Conservation (phyloP, 2,888 invertebrate species). For the Heteromurus nitidus region DNA sequence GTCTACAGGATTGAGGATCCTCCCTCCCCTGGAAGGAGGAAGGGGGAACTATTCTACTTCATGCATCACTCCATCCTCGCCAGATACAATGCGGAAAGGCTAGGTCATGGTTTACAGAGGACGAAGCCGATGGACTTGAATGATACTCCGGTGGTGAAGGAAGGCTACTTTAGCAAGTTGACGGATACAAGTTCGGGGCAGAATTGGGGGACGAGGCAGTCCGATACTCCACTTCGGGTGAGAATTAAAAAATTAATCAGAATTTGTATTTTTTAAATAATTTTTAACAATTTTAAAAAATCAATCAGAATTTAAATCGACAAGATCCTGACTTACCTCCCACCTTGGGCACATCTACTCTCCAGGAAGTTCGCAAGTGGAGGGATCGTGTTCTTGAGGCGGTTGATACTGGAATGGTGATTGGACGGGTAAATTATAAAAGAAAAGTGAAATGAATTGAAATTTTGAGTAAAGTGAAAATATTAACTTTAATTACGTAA, state of each 20-base stretch:
- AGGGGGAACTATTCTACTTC: constrained; percentile 87
- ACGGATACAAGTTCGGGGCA: constrained; percentile 65
- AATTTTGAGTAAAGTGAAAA: too few relatives aligned
- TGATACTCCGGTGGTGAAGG: constrained; percentile 81
- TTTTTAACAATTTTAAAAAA: too few relatives aligned
- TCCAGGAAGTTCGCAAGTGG: constrained; percentile 86
- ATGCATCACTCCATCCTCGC: constrained; percentile 82
- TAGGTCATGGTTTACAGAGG: constrained; percentile 83
- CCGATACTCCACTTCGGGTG: constrained; percentile 56
- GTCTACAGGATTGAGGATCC: constrained; percentile 86
- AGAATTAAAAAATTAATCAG: not conserved
- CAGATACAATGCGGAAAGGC: constrained; percentile 84
- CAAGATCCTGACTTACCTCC: too few relatives aligned
- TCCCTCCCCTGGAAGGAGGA: constrained; percentile 78
- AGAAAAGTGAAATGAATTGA: too few relatives aligned
- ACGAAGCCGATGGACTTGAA: constrained; percentile 78
- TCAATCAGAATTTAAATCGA: too few relatives aligned
- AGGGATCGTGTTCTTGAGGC: constrained; percentile 84
- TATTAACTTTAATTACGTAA: too few relatives aligned
- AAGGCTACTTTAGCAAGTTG: constrained; percentile 90
- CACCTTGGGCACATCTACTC: too few relatives aligned
- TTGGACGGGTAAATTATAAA: too few relatives aligned
- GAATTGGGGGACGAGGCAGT: constrained; percentile 71
- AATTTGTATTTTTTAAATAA: too few relatives aligned
- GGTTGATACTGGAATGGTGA: constrained; percentile 81